Evolutionary conservation across 1,140 invertebrate species (phyloP), one percentile per base, ranked within the genome.

Genomic region (Bombyx mandarina): DNA sequence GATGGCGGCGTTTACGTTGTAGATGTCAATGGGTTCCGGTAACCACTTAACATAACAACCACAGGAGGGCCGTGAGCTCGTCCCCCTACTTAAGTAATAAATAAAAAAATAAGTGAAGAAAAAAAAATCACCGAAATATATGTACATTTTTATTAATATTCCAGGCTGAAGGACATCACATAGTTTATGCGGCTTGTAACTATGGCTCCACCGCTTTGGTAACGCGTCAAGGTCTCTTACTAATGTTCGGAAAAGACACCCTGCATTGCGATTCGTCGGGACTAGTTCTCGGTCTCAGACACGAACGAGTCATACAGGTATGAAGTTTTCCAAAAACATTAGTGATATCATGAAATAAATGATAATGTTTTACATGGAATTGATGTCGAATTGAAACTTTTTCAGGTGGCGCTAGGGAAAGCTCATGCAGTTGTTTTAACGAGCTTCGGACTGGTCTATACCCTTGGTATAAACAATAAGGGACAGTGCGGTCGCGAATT

Each of bases 401-500:
- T 61, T 46, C 91, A 94, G 86, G 94, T 99, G 8, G 93, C 95
- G 0, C 88, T 99, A 52, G 98, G 98, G 8, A 99, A 99, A 89
- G 98, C 98, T 8, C 98, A 99, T 79, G 94, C 94, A 52, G 93
- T 97, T 2, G 95, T 92, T 0, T 87, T 99, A 7, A 97, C 93
- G 26, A 94, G 92, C 66, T 95, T 96, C 78, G 98, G 98, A 0
- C 93, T 95, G 66, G 91, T 99, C 1, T 99, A 94, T 79, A 98
- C 97, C 1, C 99, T 98, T 88, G 98, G 98, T 1, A 95, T 99
- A 56, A 99, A 99, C 82, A 99, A 99, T 77, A 97, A 98, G 78
- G 97, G 97, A 8, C 98, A 99, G 76, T 99, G 98, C 90, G 98
- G 98, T 43, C 88, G 98, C 71, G 95, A 97, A 71, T 97, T 94